Base-by-base conservation (phyloP, 1,140 invertebrate species). In the Drosophila guanche region DNA sequence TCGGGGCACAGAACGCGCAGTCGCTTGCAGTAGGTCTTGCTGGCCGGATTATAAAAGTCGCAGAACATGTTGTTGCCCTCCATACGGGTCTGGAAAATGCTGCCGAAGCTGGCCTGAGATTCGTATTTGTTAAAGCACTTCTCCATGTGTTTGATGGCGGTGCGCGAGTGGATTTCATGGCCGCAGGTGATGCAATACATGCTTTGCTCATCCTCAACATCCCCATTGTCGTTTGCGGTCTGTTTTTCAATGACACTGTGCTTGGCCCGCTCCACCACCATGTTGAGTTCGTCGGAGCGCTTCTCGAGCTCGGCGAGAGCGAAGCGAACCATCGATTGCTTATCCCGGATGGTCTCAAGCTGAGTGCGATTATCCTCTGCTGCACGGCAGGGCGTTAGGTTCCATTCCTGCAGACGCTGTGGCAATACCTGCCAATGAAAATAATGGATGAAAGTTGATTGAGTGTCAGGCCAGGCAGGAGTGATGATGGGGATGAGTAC, bases 101-200 rank as follows among this genome's bases (percentile, higher is more conserved):
- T 98, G 12, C 97, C 98, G 92, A 99, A 99, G 0, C 98, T 98
- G 3, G 98, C 97, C 92, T 99, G 97, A 50, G 97, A 98, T 91
- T 99, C 99, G 92, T 98, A 98, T 94, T 99, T 99, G 75, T 98
- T 97, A 89, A 98, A 98, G 92, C 97, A 98, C 84, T 97, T 97
- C 92, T 98, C 97, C 96, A 98, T 97, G 79, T 98, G 98, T 88
- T 97, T 97, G 5, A 99, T 95, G 1, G 97, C 97, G 1, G 95
- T 97, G 37, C 95, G 93, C 1, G 96, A 96, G 89, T 97, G 95
- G 50, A 99, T 95, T 92, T 99, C 97, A 91, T 97, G 97, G 0
- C 98, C 98, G 92, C 98, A 99, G 0, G 98, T 99, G 10, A 99
- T 97, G 92, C 98, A 99, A 88, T 98, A 98, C 93, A 97, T 96